These are phyloP conservation scores for Apamea monoglypha DNA, from an alignment of 2,888 invertebrate species.

Conservation along the genomic window DNA sequence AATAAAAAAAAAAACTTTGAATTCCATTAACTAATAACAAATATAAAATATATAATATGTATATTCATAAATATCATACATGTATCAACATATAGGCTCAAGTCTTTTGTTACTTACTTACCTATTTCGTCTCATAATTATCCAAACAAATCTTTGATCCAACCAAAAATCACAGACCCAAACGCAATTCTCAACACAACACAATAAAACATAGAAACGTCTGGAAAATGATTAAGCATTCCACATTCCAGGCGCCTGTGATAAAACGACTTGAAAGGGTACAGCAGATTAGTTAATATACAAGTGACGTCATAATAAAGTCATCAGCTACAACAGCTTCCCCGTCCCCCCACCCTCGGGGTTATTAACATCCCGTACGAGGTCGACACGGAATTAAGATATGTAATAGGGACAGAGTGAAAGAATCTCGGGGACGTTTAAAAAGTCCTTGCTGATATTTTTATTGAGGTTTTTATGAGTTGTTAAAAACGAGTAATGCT, in stretches of 20 bases:
- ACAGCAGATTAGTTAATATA: constrained; percentile 56
- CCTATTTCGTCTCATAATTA: background rate
- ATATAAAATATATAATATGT: too few species aligned
- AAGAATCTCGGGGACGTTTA: constrained; percentile 17
- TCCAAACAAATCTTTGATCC: background rate
- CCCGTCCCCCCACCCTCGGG: background rate
- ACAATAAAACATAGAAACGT: background rate
- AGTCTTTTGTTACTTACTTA: background rate
- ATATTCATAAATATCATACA: too few species aligned
- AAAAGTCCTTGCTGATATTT: constrained; percentile 6
- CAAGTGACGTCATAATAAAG: constrained; percentile 58
- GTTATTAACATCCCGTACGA: constrained; percentile 55
- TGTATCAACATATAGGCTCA: too few species aligned
- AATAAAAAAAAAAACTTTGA: too few species aligned
- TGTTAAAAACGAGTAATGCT: constrained; percentile 1
- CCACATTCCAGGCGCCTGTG: background rate
- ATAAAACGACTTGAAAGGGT: constrained; percentile 39
- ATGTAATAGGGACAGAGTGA: constrained; percentile 51
- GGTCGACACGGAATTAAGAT: constrained; percentile 63
- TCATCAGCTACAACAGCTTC: constrained; percentile 40
- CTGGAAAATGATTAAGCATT: constrained; percentile 11
- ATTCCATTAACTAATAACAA: too few species aligned
- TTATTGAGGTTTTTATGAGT: constrained; percentile 14
- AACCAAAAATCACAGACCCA: background rate
- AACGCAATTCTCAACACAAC: background rate